phyloP scores from a whole-genome alignment of 2,113 vertebrate species.

The Uropsilus gracilis region DNA sequence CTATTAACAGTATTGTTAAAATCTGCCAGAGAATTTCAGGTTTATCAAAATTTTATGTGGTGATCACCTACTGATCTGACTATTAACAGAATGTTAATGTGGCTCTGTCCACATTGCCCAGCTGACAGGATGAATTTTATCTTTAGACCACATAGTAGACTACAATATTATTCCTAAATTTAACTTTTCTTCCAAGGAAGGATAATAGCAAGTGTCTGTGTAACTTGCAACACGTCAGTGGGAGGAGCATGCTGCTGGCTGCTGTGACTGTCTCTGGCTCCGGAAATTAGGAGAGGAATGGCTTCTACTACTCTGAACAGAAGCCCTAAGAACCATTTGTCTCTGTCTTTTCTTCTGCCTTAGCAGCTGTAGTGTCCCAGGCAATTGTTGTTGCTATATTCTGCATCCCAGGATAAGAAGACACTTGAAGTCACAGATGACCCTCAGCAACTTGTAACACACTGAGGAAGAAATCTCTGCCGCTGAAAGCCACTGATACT shows the following conservation, averaged over 20 bases:
- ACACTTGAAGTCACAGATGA: not conserved
- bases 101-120: not conserved
- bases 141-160: not conserved
- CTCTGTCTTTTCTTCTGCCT: not conserved
- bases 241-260: not conserved
- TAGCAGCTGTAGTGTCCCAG: not conserved
- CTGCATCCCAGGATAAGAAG: not conserved
- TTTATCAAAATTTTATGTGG: not conserved
- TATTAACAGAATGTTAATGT: not conserved
- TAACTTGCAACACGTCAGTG: rapidly evolving
- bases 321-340: not conserved
- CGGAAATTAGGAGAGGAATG: not conserved
- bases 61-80: not conserved
- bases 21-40: not conserved
- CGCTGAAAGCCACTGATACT: not conserved
- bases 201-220: not conserved
- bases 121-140: not conserved
- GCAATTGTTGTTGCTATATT: not conserved
- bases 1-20: not conserved
- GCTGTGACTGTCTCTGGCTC: not conserved
- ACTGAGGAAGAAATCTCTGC: not conserved
- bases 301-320: not conserved
- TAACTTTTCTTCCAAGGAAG: not conserved
- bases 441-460: not conserved
- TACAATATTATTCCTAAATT: not conserved